Base-by-base conservation (phyloP, 2,888 invertebrate species). In the Rhodophaea formosa region DNA sequence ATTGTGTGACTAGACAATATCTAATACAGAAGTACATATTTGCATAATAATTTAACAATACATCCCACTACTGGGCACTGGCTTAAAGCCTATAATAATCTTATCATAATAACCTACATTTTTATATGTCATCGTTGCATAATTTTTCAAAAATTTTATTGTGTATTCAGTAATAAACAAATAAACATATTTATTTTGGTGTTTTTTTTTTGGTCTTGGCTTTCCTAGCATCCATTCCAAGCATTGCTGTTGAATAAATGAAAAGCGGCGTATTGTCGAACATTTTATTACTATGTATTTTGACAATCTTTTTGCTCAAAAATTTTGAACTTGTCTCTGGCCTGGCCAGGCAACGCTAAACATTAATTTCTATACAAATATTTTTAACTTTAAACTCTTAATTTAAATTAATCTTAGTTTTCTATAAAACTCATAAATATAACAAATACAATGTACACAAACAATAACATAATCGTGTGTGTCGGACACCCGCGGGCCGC, bases 371-470 rank as follows among this genome's bases (percentile, higher is more conserved):
- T 56, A 56, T 56, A 59, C 59, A 59, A 56, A 59, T 59, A 57
- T 46, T 47, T 35, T 59, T 49, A 73, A 74, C 69, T 72, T 79
- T 79, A 73, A 80, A 82, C 80, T 77, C 74, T 79, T 76, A 79
- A 79, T 79, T 80, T 79, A 68, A 71, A 69, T 63, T 61, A 60
- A 74, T 70, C 70, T 71, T 67, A 63, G 60, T 74, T 70, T 69
- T 70, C 74, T 75, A 74, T 75, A 74, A 77, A 79, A 82, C 79
- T 83, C 83, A 84, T 85, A 84, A 83, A 86, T 85, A 86, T 83
- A 86, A 85, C 84, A 84, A 80, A 85, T 78, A 80, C 74, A 82
- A 84, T 86, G 75, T 86, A 86, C 84, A 84, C 75, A 82, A 83
- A 83, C 75, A 81, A 80, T 79, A 80, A 82, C 79, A 74, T 69